A percentile compares a stretch with the other conserved stretches of the same genome.
phyloP scores from a whole-genome alignment of 2,888 invertebrate genomes.

The Pherbina coryleti region DNA sequence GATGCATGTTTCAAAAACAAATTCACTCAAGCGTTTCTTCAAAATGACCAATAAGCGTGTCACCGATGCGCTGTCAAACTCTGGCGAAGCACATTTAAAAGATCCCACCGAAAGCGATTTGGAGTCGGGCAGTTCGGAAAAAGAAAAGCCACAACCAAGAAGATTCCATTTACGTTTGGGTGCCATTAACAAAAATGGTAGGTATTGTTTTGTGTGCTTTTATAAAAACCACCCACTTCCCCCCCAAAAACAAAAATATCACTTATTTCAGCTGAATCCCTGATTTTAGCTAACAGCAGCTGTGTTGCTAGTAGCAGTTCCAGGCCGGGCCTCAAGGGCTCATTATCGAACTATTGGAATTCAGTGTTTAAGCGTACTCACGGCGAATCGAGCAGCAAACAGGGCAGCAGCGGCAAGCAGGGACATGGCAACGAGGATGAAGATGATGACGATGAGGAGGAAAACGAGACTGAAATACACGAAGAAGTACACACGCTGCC shows the following conservation, averaged over 20 bases:
- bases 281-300: slow-evolving; percentile 5
- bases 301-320: slow-evolving; percentile 39
- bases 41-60: slow-evolving; percentile 52
- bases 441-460: slow-evolving; percentile 23
- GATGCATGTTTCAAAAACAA: slow-evolving; percentile 46
- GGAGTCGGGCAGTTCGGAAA: background rate
- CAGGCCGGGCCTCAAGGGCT: slow-evolving; percentile 54
- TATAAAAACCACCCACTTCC: background rate
- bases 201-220: background rate
- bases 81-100: background rate
- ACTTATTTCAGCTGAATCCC: background rate
- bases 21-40: slow-evolving; percentile 61
- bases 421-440: background rate
- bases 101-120: background rate
- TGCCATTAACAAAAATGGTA: slow-evolving; percentile 20
- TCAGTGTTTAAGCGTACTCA: slow-evolving; percentile 55
- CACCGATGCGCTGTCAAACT: background rate
- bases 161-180: slow-evolving; percentile 44
- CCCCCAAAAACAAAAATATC: background rate
- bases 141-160: slow-evolving; percentile 19
- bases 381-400: background rate
- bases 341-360: slow-evolving; percentile 61
- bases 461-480: slow-evolving; percentile 13
- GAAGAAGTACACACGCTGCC: slow-evolving; percentile 46
- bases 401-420: background rate